Evolutionary conservation across 2,888 invertebrate species (phyloP).

Genomic region (Cyrtodaria siliqua): DNA sequence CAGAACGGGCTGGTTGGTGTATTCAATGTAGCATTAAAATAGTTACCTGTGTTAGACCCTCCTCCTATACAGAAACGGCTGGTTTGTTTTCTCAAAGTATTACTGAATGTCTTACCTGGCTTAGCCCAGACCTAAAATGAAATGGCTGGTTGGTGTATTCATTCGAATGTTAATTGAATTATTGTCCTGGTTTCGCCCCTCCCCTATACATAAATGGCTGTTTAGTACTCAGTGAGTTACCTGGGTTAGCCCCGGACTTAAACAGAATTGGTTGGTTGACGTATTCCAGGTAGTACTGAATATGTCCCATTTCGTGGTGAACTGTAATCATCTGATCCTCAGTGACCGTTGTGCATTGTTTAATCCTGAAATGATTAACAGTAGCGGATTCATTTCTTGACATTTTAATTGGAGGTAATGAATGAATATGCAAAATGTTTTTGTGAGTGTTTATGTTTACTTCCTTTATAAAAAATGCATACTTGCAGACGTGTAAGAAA

Average conservation of each 20-base stretch:
- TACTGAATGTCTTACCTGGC: slow-evolving; percentile 90
- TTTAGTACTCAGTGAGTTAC: too few species aligned
- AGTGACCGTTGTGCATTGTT: slow-evolving; percentile 82
- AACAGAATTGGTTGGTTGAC: slow-evolving; percentile 87
- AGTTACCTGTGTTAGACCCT: slow-evolving; percentile 93
- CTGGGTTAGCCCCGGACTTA: slow-evolving; percentile 93
- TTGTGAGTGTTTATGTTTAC: too few species aligned
- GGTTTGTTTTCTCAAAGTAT: slow-evolving; percentile 80
- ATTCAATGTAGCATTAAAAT: slow-evolving; percentile 78
- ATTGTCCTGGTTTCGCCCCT: slow-evolving; percentile 95
- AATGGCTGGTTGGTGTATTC: slow-evolving; percentile 83
- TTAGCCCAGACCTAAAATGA: slow-evolving; percentile 91
- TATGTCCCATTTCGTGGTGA: slow-evolving; percentile 85
- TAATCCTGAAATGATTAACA: slow-evolving; percentile 78
- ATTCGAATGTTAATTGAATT: too few species aligned
- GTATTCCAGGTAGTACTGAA: slow-evolving; percentile 79
- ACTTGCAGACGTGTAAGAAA: too few species aligned
- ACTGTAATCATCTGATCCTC: slow-evolving; percentile 79
- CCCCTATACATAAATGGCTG: slow-evolving; percentile 89
- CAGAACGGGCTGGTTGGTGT: slow-evolving; percentile 85
- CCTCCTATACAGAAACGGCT: slow-evolving; percentile 89
- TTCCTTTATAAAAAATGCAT: too few species aligned
- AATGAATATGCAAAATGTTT: too few species aligned
- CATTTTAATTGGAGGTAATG: too few species aligned
- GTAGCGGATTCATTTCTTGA: too few species aligned